phyloP scores from a whole-genome alignment of 2,113 vertebrate species.

The Alectura lathami region DNA sequence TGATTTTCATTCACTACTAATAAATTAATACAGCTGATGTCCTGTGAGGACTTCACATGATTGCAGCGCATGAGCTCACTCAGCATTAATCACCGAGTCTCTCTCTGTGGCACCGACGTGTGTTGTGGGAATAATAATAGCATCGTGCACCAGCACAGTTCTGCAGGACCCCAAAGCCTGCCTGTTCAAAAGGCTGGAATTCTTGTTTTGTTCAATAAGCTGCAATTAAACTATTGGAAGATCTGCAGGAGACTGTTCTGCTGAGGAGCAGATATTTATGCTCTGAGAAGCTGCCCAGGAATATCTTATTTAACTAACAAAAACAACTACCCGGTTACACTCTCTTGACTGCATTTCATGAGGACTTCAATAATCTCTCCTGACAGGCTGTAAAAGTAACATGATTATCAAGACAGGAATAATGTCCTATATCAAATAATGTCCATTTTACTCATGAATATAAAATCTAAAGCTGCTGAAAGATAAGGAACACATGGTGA shows the following conservation, averaged over 20 bases:
- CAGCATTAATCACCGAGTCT: neutral
- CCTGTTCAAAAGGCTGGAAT: neutral
- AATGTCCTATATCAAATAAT: neutral
- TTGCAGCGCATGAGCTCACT: neutral
- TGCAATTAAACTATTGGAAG: neutral
- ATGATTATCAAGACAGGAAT: neutral
- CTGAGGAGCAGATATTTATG: neutral
- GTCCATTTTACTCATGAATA: neutral
- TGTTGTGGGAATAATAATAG: neutral
- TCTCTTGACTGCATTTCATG: neutral
- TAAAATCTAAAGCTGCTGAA: neutral
- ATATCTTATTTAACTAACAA: neutral
- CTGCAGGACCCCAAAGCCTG: neutral
- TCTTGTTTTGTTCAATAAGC: neutral
- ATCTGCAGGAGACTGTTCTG: neutral
- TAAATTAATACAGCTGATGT: neutral
- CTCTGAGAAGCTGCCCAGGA: neutral
- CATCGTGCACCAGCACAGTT: neutral
- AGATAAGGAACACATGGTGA: neutral
- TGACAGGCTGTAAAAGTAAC: neutral
- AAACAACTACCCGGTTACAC: neutral
- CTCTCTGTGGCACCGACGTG: fast-evolving
- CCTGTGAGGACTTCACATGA: neutral
- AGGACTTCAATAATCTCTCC: constrained; percentile 1
- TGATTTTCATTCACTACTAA: neutral